Evolutionary conservation across 2,113 vertebrate species (phyloP).

Genomic region (Urocynchramus pylzowi): DNA sequence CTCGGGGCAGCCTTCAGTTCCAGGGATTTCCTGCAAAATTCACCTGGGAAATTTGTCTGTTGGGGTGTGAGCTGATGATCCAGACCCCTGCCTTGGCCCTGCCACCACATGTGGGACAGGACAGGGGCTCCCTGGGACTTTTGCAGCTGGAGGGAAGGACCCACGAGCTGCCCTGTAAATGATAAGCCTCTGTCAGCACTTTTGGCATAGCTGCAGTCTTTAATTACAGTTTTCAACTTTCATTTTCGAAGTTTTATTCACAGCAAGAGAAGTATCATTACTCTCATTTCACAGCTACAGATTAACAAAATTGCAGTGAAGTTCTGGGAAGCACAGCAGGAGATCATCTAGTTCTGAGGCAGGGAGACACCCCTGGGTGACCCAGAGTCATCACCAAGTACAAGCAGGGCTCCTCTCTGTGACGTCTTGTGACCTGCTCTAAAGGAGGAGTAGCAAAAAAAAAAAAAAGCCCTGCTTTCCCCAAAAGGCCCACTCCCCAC

Average conservation of each 20-base stretch:
- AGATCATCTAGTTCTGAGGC: neutral
- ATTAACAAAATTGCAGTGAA: neutral
- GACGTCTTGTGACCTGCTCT: neutral
- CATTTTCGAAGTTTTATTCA: neutral
- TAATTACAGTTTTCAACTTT: neutral
- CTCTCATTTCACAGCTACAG: neutral
- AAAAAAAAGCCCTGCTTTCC: neutral
- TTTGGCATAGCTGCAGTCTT: neutral
- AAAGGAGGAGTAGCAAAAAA: neutral
- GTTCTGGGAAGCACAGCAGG: neutral
- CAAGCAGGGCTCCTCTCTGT: neutral
- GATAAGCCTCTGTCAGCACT: neutral
- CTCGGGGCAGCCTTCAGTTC: neutral
- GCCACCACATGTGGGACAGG: neutral
- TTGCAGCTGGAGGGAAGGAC: neutral
- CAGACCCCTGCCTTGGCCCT: neutral
- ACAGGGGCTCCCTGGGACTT: fast-evolving
- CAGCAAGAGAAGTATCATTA: neutral
- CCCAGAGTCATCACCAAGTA: fast-evolving
- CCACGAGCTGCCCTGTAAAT: neutral
- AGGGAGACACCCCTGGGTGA: neutral
- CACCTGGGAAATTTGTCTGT: neutral
- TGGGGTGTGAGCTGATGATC: neutral
- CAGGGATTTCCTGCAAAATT: neutral
- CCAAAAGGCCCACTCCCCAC: neutral